Evolutionary conservation across 2,797 vertebrate species (phyloP).

Genomic region (Numenius phaeopus): DNA sequence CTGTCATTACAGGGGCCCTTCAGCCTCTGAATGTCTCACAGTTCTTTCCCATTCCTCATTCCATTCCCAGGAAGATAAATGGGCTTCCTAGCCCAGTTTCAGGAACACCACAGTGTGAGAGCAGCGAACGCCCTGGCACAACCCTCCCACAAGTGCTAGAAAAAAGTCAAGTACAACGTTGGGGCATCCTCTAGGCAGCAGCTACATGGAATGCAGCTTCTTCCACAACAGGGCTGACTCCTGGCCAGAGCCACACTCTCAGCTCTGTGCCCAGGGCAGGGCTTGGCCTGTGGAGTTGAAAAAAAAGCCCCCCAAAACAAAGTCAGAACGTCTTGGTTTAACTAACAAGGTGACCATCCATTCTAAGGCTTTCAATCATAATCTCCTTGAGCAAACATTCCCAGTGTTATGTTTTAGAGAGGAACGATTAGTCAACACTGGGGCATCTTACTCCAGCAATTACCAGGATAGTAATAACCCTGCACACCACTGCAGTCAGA

Average conservation of each 20-base stretch:
- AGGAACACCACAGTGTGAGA: background rate
- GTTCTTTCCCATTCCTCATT: background rate
- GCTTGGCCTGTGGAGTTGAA: background rate
- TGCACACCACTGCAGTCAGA: background rate
- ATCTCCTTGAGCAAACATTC: background rate
- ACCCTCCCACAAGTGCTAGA: background rate
- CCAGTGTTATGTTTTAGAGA: background rate
- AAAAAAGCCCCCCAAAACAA: background rate
- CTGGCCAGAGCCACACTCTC: background rate
- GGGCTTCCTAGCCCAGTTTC: background rate
- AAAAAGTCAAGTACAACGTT: background rate
- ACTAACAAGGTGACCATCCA: no score
- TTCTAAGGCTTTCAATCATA: background rate
- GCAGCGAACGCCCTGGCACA: background rate
- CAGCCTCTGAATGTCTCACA: background rate
- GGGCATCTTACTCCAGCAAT: background rate
- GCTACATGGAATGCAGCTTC: background rate
- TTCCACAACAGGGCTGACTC: background rate
- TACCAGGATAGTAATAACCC: background rate
- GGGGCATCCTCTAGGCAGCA: background rate
- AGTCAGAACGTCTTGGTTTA: background rate
- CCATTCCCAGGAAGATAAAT: background rate
- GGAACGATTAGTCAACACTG: background rate
- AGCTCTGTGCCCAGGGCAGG: rapidly evolving
- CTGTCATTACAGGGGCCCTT: background rate